A percentile compares a stretch with the other conserved stretches of the same genome.
phyloP scores from a whole-genome alignment of 2,888 invertebrate species.

The Pseudeuparius sepicola region DNA sequence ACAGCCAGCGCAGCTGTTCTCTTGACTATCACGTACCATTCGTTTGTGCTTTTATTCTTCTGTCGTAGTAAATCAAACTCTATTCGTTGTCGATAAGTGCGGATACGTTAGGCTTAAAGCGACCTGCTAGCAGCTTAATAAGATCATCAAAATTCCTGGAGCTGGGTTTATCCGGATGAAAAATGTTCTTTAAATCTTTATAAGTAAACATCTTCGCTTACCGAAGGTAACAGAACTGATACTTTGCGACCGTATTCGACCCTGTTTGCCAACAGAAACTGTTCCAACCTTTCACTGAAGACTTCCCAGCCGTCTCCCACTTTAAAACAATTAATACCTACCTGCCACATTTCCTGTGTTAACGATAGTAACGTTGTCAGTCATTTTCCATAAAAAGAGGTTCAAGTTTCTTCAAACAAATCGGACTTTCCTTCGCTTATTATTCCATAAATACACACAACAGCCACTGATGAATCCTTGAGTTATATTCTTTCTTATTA shows the following conservation, averaged over 20 bases:
- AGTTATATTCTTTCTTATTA: too few species aligned
- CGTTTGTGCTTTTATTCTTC: constrained; percentile 10
- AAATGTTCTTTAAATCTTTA: constrained; percentile 17
- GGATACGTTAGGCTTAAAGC: constrained; percentile 15
- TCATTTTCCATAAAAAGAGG: too few species aligned
- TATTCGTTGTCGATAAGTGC: constrained; percentile 18
- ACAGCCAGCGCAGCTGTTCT: constrained; percentile 1
- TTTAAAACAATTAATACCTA: too few species aligned
- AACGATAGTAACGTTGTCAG: too few species aligned
- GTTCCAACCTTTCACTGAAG: constrained; percentile 6
- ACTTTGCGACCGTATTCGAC: constrained; percentile 16
- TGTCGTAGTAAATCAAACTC: constrained; percentile 20
- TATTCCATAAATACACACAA: too few species aligned
- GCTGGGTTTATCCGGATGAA: constrained; percentile 16
- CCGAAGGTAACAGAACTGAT: constrained; percentile 14
- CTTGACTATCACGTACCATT: constrained; percentile 10
- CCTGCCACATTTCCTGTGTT: too few species aligned
- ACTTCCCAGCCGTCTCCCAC: constrained; percentile 6
- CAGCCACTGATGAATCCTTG: too few species aligned
- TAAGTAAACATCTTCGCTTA: constrained; percentile 16
- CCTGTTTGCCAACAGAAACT: constrained; percentile 14
- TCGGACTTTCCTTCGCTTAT: too few species aligned
- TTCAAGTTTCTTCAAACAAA: too few species aligned
- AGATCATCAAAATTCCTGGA: constrained; percentile 9
- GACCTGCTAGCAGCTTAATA: constrained; percentile 11